These are phyloP conservation scores for Hanleya hanleyi DNA, from an alignment of 2,888 invertebrate species.

Conservation along the genomic window DNA sequence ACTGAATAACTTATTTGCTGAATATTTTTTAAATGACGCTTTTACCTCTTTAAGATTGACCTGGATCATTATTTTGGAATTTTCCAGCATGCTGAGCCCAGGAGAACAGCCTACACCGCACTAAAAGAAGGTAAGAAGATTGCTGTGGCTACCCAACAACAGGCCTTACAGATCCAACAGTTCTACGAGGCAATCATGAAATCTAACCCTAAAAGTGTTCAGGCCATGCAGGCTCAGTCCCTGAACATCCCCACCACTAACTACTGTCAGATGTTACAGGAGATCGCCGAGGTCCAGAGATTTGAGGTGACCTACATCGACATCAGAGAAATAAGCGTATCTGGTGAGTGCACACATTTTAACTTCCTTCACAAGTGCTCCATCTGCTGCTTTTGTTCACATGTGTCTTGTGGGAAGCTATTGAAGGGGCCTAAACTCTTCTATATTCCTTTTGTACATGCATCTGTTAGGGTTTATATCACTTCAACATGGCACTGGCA, in stretches of 20 bases:
- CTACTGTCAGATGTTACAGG: slow-evolving; percentile 89
- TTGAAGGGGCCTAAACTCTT: no score
- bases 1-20: no score
- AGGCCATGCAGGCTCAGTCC: slow-evolving; percentile 87
- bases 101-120: slow-evolving; percentile 54
- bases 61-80: no score
- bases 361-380: no score
- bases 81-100: slow-evolving; percentile 81
- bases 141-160: slow-evolving; percentile 83
- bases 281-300: slow-evolving; percentile 90
- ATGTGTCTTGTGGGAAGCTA: no score
- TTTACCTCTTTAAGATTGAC: no score
- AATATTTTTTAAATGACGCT: no score
- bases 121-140: slow-evolving; percentile 76
- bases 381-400: no score
- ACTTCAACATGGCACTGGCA: no score
- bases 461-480: no score
- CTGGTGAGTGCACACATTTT: slow-evolving; percentile 77
- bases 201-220: slow-evolving; percentile 87
- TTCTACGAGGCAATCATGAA: slow-evolving; percentile 95
- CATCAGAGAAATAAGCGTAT: slow-evolving; percentile 90
- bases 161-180: slow-evolving; percentile 83
- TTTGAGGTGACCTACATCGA: slow-evolving; percentile 97
- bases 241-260: slow-evolving; percentile 86
- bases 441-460: no score